Base-by-base conservation (phyloP, 1,140 invertebrate species). In the Oryzaephilus surinamensis region DNA sequence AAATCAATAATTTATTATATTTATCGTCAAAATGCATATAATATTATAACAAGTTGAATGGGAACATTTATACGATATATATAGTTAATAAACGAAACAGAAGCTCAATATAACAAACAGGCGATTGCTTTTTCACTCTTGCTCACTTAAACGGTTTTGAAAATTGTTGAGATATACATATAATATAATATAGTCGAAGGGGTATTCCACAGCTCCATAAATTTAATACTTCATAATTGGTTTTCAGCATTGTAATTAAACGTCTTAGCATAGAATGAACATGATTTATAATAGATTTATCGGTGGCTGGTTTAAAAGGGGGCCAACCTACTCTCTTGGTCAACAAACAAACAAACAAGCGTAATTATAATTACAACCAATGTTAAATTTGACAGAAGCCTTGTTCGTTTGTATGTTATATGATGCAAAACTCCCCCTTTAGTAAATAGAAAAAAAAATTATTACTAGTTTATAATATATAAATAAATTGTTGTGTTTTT, bases 191-290 rank as follows among this genome's bases (percentile, higher is more conserved):
- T 32, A 45, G 40, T 40, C 38, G 12, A 16, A 4, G n/a, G n/a
- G n/a, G n/a, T n/a, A n/a, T n/a, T n/a, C n/a, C n/a, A n/a, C n/a
- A n/a, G n/a, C n/a, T n/a, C 38, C 42, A 48, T 51, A 51, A 51
- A 51, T 51, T 51, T 47, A 45, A 31, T 31, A 44, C 44, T 51
- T 51, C 45, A 51, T 51, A 51, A 51, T 51, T 51, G 45, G 48
- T 51, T 51, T 51, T 51, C 48, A 51, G 46, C 45, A 42, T 47
- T 48, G 48, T 51, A 51, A 51, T 51, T 51, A 51, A 51, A 47
- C 35, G 48, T 51, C 48, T 44, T 36, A 27, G 29, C 32, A 30
- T 43, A 19, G 27, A 38, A 32, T 39, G 20, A 38, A 39, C 29
- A 34, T 46, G 43, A 46, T 46, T 46, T 46, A 48, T 48, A 36